Conservation (phyloP, 2,888 invertebrate genomes). For the Xestia c-nigrum region DNA sequence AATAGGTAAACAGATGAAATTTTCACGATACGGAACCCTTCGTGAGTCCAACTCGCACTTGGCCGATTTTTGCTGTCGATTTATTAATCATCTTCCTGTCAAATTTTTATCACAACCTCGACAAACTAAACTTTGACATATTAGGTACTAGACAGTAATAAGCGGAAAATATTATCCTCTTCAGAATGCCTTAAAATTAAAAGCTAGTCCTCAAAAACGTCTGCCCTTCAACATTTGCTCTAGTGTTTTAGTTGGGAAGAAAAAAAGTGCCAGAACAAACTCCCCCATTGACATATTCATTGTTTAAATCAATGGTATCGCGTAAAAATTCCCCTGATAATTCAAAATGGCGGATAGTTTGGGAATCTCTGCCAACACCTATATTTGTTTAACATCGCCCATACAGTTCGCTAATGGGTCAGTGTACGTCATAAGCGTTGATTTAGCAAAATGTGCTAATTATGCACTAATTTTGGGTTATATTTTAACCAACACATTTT, state of each 20-base stretch:
- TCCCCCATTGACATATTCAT: neutral
- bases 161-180: neutral
- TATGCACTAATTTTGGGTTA: slow-evolving; percentile 26
- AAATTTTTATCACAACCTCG: neutral
- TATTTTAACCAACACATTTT: slow-evolving; percentile 17
- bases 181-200: neutral
- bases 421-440: slow-evolving; percentile 45
- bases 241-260: neutral
- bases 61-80: no score
- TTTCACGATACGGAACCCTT: no score
- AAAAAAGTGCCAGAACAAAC: neutral
- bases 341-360: slow-evolving; percentile 4
- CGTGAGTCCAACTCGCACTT: no score
- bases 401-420: slow-evolving; percentile 44
- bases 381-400: slow-evolving; percentile 52
- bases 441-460: slow-evolving; percentile 50
- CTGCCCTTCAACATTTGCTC: neutral
- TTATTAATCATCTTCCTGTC: neutral
- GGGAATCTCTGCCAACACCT: neutral
- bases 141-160: neutral
- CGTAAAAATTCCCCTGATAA: neutral
- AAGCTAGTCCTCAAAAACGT: neutral
- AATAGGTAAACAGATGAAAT: no score
- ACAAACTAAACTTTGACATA: neutral
- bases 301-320: neutral